These are phyloP conservation scores for Champsocephalus esox DNA, from an alignment of 2,797 vertebrate species.

Conservation along the genomic window DNA sequence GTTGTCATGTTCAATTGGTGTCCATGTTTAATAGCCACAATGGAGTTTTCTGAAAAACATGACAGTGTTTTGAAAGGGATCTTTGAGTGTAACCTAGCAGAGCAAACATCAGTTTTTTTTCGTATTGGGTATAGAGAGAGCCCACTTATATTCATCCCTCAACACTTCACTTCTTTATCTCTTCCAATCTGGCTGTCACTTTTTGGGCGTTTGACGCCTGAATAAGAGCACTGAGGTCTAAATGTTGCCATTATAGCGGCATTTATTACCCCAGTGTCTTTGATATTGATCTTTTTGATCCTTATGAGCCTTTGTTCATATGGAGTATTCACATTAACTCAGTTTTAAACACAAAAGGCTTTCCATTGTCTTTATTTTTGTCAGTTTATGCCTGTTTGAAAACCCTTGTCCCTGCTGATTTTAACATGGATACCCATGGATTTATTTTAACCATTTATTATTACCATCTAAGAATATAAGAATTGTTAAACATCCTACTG, in stretches of 20 bases:
- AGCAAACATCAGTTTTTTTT: not conserved
- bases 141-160: not conserved
- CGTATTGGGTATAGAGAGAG: constrained; percentile 1
- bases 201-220: constrained; percentile 10
- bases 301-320: constrained; percentile 8
- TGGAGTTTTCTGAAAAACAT: not conserved
- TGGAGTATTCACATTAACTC: not conserved
- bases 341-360: not conserved
- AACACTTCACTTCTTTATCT: constrained; percentile 5
- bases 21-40: not conserved
- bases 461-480: not conserved
- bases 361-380: not conserved
- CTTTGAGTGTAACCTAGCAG: not conserved
- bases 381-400: not conserved
- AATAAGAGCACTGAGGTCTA: constrained; percentile 16
- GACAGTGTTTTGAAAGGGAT: not conserved
- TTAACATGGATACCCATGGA: constrained; percentile 11
- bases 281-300: constrained; percentile 29
- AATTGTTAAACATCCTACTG: not conserved
- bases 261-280: constrained; percentile 7
- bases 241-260: constrained; percentile 26
- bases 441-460: constrained; percentile 10
- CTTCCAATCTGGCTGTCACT: constrained; percentile 12
- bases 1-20: constrained; percentile 21
- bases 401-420: not conserved